Base-by-base conservation (phyloP, 2,888 invertebrate species). In the Nipponacmea schrenckii region DNA sequence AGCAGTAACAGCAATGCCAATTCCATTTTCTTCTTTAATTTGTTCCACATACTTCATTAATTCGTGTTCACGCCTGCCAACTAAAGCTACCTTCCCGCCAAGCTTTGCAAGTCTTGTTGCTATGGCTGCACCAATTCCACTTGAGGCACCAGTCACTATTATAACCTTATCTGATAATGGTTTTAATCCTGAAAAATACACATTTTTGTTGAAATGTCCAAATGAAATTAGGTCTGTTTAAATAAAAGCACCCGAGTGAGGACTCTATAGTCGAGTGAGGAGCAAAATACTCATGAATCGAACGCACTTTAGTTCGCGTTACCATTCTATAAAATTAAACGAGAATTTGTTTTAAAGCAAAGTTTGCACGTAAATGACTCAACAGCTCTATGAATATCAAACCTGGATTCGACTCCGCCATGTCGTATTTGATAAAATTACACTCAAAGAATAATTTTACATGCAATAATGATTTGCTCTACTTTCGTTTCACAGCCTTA, bases 71-170 rank as follows among this genome's bases (percentile, higher is more conserved):
- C 88, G 79, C 64, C 90, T 79, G 7, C 89, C 88, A 71, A 86
- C 89, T 77, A 90, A 78, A 71, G 88, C 88, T 73, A 90, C 89
- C 66, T 81, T 83, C 12, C 86, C 87, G 15, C 90, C 90, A 17
- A 83, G 82, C n/a, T 78, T 76, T 10, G 87, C 87, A 44, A 89
- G 73, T 12, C 85, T 82, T 62, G 77, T 74, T 12, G 86, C 83
- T 44, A 86, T 84, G 14, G 88, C 88, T 45, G 83, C 81, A 10
- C 90, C 90, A 69, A 90, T 90, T 44, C 90, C 90, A 80, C 89
- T 88, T 20, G 89, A 89, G 17, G 90, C 89, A 5, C 90, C 90
- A 0, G 90, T 90, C 39, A 90, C 87, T 75, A 90, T 83, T 72
- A 86, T 88, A 74, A 90, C 89, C 69, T 83, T 84, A 24, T 73